phyloP scores from a whole-genome alignment of 2,797 vertebrate genomes.

The Aphelocoma californica region DNA sequence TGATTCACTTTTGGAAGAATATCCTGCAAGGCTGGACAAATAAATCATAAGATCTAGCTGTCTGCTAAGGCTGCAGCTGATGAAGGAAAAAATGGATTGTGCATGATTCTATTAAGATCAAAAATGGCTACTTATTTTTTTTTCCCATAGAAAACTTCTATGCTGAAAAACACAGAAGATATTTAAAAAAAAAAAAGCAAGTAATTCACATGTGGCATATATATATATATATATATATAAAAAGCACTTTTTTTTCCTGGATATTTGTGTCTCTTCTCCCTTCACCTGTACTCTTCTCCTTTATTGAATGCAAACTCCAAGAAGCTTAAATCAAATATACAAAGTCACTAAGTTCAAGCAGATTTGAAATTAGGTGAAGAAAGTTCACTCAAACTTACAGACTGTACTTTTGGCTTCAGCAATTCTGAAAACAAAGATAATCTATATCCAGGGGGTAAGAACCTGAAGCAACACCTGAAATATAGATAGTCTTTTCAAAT shows the following conservation, averaged over 20 bases:
- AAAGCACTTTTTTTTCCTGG: neutral
- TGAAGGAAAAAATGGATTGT: neutral
- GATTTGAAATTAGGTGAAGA: slow-evolving; percentile 60
- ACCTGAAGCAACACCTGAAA: neutral
- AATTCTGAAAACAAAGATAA: slow-evolving; percentile 42
- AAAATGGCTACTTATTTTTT: neutral
- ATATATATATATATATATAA: neutral
- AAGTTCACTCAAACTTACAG: slow-evolving; percentile 41
- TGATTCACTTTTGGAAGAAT: neutral
- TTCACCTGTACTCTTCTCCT: neutral
- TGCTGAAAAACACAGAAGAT: neutral
- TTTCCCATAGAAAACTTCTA: neutral
- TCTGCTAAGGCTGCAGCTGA: neutral
- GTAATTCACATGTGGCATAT: neutral
- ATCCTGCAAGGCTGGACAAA: neutral
- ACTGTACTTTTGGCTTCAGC: slow-evolving; percentile 22
- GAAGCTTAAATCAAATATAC: slow-evolving; percentile 53
- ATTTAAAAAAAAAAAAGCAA: neutral
- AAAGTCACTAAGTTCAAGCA: slow-evolving; percentile 50
- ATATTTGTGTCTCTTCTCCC: slow-evolving; percentile 7
- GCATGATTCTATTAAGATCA: neutral
- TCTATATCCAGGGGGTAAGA: neutral
- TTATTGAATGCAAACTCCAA: slow-evolving; percentile 47
- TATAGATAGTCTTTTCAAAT: neutral
- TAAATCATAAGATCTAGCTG: neutral